Evolutionary conservation across 2,888 invertebrate species (phyloP).

Genomic region (Brassicogethes aeneus): DNA sequence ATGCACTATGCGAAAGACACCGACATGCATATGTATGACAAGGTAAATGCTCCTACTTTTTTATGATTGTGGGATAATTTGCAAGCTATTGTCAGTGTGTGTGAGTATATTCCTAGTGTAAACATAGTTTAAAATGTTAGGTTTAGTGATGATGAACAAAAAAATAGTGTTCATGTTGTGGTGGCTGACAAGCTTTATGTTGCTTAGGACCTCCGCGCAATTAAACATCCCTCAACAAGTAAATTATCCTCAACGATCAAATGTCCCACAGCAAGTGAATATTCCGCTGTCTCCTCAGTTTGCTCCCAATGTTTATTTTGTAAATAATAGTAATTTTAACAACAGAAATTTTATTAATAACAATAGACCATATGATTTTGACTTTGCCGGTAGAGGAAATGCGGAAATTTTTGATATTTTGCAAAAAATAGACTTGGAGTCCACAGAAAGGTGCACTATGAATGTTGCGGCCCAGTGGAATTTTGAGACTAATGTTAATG

Average conservation of each 20-base stretch:
- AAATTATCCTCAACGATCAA: not conserved
- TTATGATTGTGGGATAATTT: slow-evolving; percentile 2
- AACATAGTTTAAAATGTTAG: slow-evolving; percentile 1
- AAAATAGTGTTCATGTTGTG: not conserved
- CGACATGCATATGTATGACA: slow-evolving; percentile 3
- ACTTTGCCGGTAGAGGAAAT: slow-evolving; percentile 5
- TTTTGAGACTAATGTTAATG: slow-evolving; percentile 81
- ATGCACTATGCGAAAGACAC: not conserved
- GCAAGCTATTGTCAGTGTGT: slow-evolving; percentile 2
- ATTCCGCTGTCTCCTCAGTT: not conserved
- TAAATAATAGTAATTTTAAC: not conserved
- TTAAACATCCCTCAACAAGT: not conserved
- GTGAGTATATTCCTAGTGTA: slow-evolving; percentile 1
- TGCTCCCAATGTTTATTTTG: not conserved
- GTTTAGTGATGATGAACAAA: not conserved
- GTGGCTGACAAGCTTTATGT: too few species aligned
- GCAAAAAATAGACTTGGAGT: slow-evolving; percentile 63
- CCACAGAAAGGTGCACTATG: slow-evolving; percentile 71
- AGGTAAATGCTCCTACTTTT: slow-evolving; percentile 3
- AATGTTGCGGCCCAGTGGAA: slow-evolving; percentile 87
- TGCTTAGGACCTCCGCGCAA: too few species aligned
- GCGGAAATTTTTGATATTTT: slow-evolving; percentile 50
- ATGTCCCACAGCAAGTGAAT: not conserved
- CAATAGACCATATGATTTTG: not conserved
- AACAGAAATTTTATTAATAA: not conserved